These are phyloP conservation scores for Neostethus bicornis DNA, from an alignment of 2,797 vertebrate species.

Conservation along the genomic window DNA sequence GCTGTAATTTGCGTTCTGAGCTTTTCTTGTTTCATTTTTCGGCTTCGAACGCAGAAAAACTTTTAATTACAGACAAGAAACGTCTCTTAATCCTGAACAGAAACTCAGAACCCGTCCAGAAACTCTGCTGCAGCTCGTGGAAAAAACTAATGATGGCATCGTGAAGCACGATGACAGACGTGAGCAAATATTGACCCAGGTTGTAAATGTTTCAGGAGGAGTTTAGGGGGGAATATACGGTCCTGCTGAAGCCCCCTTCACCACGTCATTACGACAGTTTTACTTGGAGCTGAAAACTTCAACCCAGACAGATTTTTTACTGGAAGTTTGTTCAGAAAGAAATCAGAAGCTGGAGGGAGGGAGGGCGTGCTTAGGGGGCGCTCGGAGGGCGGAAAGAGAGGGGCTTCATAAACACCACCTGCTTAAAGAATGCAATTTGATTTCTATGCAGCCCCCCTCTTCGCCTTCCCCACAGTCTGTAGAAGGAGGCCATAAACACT, in stretches of 20 bases:
- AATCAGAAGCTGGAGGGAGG: too few relatives aligned
- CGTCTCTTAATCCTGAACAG: slow-evolving; percentile 67
- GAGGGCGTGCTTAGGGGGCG: too few relatives aligned
- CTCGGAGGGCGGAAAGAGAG: too few relatives aligned
- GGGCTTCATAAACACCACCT: too few relatives aligned
- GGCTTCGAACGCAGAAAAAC: slow-evolving; percentile 67
- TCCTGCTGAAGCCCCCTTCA: slow-evolving; percentile 32
- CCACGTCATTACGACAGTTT: slow-evolving; percentile 29
- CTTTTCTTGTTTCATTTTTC: slow-evolving; percentile 74
- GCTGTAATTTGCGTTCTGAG: slow-evolving; percentile 71
- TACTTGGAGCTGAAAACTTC: slow-evolving; percentile 20
- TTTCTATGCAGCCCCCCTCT: too few relatives aligned
- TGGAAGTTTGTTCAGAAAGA: too few relatives aligned
- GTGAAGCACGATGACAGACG: slow-evolving; percentile 25
- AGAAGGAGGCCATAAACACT: too few relatives aligned
- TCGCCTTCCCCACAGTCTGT: too few relatives aligned
- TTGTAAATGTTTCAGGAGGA: slow-evolving; percentile 39
- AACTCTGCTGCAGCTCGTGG: slow-evolving; percentile 15
- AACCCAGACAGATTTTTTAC: too few relatives aligned
- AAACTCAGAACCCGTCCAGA: slow-evolving; percentile 39
- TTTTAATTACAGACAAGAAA: slow-evolving; percentile 71
- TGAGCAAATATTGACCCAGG: slow-evolving; percentile 51
- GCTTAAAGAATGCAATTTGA: too few relatives aligned
- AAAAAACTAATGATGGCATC: background rate
- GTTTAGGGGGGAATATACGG: slow-evolving; percentile 22